phyloP scores from a whole-genome alignment of 2,113 vertebrate genomes.

The Bostrychus sinensis region DNA sequence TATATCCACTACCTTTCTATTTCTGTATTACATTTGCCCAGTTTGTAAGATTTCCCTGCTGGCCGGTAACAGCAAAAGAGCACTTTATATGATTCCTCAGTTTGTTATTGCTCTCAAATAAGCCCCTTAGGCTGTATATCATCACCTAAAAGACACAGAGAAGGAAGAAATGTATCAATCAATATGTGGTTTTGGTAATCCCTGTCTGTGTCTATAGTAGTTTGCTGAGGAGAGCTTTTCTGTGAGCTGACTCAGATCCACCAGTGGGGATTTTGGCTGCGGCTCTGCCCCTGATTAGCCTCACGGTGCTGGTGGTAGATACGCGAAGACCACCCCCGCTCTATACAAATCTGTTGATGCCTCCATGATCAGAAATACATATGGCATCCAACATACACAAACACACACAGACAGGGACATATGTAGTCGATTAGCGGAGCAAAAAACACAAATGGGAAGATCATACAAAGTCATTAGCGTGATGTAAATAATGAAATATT shows the following conservation, averaged over 20 bases:
- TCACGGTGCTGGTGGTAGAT: constrained; percentile 47
- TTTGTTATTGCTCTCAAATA: constrained; percentile 32
- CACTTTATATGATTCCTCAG: constrained; percentile 15
- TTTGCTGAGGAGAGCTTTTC: constrained; percentile 46
- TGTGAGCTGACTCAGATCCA: constrained; percentile 40
- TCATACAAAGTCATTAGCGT: constrained; percentile 9
- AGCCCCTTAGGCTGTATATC: constrained; percentile 30
- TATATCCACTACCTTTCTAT: not conserved
- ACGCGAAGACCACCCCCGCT: constrained; percentile 61
- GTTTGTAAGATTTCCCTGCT: not conserved
- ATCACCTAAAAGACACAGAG: constrained; percentile 42
- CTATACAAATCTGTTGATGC: constrained; percentile 41
- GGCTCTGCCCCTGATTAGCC: constrained; percentile 35
- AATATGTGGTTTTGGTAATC: constrained; percentile 57
- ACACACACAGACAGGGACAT: constrained; percentile 21
- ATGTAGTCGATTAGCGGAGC: constrained; percentile 36
- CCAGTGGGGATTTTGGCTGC: constrained; percentile 22
- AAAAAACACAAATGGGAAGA: constrained; percentile 36
- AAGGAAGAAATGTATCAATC: constrained; percentile 60
- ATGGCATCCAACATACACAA: constrained; percentile 38
- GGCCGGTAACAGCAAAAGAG: constrained; percentile 18
- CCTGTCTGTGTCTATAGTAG: constrained; percentile 45
- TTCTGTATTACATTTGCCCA: not conserved
- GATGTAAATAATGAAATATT: constrained; percentile 36
- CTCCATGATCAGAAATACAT: constrained; percentile 49